These are phyloP conservation scores for Rhynchotus rufescens DNA, from an alignment of 2,797 vertebrate species.

Conservation along the genomic window DNA sequence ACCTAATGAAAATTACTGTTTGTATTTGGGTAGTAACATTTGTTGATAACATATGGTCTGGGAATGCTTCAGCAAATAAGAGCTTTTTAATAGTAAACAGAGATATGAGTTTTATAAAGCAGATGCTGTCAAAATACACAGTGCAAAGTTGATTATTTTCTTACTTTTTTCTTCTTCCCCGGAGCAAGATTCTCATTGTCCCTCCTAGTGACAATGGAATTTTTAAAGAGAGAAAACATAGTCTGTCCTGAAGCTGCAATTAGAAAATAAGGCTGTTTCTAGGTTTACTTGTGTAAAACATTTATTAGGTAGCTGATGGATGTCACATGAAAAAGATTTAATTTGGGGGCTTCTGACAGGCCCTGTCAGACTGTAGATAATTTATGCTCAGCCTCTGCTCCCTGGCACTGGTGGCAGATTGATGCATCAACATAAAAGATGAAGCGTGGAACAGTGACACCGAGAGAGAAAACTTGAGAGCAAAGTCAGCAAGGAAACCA, in stretches of 20 bases:
- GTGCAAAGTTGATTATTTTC: slow-evolving; percentile 53
- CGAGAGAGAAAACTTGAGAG: neutral
- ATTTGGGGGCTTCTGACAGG: neutral
- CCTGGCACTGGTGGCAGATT: neutral
- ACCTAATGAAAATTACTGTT: slow-evolving; percentile 84
- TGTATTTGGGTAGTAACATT: slow-evolving; percentile 85
- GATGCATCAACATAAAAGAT: neutral
- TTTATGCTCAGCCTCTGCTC: neutral
- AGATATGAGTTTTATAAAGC: slow-evolving; percentile 76
- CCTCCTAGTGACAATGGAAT: neutral
- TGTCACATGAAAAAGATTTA: neutral
- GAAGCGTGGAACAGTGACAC: neutral
- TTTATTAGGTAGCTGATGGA: neutral
- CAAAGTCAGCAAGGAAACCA: neutral
- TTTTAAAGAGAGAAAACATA: neutral
- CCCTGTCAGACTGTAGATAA: neutral
- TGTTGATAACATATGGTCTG: slow-evolving; percentile 86
- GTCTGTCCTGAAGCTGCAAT: slow-evolving; percentile 33
- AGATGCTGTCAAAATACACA: slow-evolving; percentile 78
- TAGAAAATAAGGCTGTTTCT: slow-evolving; percentile 47
- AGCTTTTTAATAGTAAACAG: slow-evolving; percentile 85
- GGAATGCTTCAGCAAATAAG: slow-evolving; percentile 85
- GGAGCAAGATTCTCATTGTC: neutral
- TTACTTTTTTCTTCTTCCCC: slow-evolving; percentile 25
- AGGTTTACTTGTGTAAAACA: slow-evolving; percentile 37